phyloP scores from a whole-genome alignment of 2,113 vertebrate genomes.

The Lethenteron reissneri region DNA sequence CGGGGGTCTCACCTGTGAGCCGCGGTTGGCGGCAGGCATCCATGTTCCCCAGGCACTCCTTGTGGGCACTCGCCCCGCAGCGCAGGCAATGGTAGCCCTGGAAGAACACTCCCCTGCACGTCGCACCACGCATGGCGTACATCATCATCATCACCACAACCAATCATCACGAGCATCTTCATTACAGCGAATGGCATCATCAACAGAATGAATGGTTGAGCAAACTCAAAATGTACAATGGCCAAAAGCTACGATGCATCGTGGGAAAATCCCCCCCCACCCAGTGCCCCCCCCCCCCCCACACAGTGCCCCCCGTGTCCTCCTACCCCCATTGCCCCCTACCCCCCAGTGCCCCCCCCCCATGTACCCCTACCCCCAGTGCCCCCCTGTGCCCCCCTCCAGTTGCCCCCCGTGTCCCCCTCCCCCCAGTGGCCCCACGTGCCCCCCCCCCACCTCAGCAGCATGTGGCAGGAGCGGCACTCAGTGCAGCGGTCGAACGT shows the following conservation, averaged over 20 bases:
- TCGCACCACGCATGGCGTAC: too few relatives aligned
- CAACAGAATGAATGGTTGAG: too few relatives aligned
- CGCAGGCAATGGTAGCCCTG: conserved; percentile 79
- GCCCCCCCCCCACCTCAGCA: conserved; percentile 41
- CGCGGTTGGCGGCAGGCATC: not conserved
- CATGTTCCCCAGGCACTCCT: conserved; percentile 60
- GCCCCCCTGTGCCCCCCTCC: not conserved
- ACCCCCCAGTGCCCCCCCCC: not conserved
- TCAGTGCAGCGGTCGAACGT: conserved; percentile 82
- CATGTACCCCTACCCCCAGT: conserved; percentile 13
- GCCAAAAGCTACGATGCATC: not conserved
- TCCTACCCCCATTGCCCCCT: not conserved
- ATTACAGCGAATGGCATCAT: too few relatives aligned
- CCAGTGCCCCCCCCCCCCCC: too few relatives aligned
- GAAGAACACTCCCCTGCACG: conserved; percentile 73
- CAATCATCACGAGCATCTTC: too few relatives aligned
- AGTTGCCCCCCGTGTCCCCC: not conserved
- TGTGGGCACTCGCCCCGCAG: conserved; percentile 74
- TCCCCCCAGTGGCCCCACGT: too few relatives aligned
- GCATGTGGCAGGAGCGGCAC: conserved; percentile 82
- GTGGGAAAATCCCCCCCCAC: not conserved
- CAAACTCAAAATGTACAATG: too few relatives aligned
- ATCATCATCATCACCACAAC: too few relatives aligned
- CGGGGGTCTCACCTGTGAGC: not conserved
- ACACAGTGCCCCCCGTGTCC: too few relatives aligned